phyloP scores from a whole-genome alignment of 2,113 vertebrate species.

The Leucopsar rothschildi region DNA sequence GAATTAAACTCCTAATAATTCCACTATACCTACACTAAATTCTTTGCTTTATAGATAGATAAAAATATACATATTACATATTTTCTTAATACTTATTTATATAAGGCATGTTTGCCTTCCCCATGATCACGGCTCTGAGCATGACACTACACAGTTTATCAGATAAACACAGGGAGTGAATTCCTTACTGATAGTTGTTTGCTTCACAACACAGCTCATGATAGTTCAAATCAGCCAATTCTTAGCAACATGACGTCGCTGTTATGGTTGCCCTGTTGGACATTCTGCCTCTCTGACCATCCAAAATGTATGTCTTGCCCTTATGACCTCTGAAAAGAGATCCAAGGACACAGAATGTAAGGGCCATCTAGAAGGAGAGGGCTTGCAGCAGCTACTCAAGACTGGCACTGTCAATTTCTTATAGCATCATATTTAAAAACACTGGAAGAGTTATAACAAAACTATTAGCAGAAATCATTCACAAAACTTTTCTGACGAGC shows the following conservation, averaged over 20 bases:
- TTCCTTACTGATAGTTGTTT: neutral
- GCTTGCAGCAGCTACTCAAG: neutral
- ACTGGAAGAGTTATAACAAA: neutral
- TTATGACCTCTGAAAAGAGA: neutral
- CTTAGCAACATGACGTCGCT: rapidly evolving
- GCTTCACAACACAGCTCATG: neutral
- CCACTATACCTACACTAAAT: neutral
- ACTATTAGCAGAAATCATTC: neutral
- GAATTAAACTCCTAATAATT: neutral
- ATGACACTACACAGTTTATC: neutral
- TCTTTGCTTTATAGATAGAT: neutral
- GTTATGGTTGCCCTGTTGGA: neutral
- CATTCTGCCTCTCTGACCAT: neutral
- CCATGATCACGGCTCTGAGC: neutral
- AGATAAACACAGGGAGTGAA: neutral
- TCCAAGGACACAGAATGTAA: neutral
- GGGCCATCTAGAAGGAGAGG: neutral
- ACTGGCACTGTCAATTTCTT: neutral
- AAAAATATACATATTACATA: rapidly evolving
- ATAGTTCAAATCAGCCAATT: neutral
- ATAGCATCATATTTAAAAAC: neutral
- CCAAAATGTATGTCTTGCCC: neutral
- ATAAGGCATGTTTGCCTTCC: neutral
- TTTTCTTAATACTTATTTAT: neutral
- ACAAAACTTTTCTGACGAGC: neutral